Conservation (phyloP, 2,797 vertebrate species). For the Clamator glandarius region DNA sequence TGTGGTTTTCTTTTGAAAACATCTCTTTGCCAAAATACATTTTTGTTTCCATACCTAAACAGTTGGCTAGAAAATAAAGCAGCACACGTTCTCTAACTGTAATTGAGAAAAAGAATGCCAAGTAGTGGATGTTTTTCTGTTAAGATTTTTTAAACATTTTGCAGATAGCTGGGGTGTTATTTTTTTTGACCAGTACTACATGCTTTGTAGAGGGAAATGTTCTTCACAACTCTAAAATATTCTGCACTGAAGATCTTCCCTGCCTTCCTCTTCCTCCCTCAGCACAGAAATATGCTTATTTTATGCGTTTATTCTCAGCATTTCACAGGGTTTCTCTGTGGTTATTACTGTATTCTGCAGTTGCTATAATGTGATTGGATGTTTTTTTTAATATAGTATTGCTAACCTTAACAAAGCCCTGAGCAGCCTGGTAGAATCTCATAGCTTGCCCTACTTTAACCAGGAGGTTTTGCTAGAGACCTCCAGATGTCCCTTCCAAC, state of each 20-base stretch:
- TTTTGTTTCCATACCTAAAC: slow-evolving; percentile 64
- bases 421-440: background rate
- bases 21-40: slow-evolving; percentile 12
- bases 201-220: background rate
- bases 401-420: background rate
- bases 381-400: background rate
- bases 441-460: background rate
- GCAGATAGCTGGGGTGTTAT: background rate
- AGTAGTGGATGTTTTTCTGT: background rate
- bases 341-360: background rate
- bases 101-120: slow-evolving; percentile 33
- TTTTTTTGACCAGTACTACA: background rate
- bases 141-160: background rate
- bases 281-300: background rate
- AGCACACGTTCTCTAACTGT: background rate
- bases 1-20: slow-evolving; percentile 56
- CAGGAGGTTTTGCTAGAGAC: background rate
- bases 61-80: slow-evolving; percentile 17
- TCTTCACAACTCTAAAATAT: background rate
- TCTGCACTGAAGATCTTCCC: background rate
- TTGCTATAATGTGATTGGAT: background rate
- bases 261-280: background rate
- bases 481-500: background rate
- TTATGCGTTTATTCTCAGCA: background rate
- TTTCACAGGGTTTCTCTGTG: background rate